Base-by-base conservation (phyloP, 2,797 vertebrate genomes). In the Gallinago nigripennis region DNA sequence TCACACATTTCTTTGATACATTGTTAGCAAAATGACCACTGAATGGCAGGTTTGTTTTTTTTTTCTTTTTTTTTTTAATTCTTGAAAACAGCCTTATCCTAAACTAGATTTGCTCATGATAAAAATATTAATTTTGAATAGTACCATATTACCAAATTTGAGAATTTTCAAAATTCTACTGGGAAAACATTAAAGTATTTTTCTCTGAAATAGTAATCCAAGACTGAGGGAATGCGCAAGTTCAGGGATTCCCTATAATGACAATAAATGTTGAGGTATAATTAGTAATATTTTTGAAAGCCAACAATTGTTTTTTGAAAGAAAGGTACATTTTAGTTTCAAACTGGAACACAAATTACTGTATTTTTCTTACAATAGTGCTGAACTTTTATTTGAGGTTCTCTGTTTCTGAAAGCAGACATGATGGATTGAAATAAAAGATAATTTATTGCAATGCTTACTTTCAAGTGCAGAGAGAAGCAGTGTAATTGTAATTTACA, bases 381-480 rank as follows among this genome's bases (percentile, higher is more conserved):
- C 88, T 98, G 96, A 98, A 98, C 97, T 98, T 98, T 98, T 97
- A 98, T 98, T 97, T 98, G 96, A 98, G 97, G 97, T 97, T 98
- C 97, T 98, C 96, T 93, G 82, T 98, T 98, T 97, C 97, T 98
- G 96, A 98, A 98, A 98, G 98, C 97, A 98, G 97, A 97, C 97
- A 96, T 98, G 98, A 98, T 97, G 97, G 98, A 98, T 97, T 98
- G 98, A 98, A 98, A 98, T 98, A 98, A 98, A 98, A 98, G 98
- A 98, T 98, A 98, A 98, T 98, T 98, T 98, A 98, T 98, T 98
- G 98, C 98, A 98, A 97, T 98, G 98, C 98, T 98, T 98, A 98
- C 97, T 98, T 98, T 98, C 97, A 97, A 97, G 97, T 97, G 97
- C 95, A 97, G 95, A 97, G 97, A 98, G 98, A 98, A 98, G 97